These are phyloP conservation scores for Ophioninae sp. DNA, from an alignment of 2,888 invertebrate genomes.

Conservation along the genomic window DNA sequence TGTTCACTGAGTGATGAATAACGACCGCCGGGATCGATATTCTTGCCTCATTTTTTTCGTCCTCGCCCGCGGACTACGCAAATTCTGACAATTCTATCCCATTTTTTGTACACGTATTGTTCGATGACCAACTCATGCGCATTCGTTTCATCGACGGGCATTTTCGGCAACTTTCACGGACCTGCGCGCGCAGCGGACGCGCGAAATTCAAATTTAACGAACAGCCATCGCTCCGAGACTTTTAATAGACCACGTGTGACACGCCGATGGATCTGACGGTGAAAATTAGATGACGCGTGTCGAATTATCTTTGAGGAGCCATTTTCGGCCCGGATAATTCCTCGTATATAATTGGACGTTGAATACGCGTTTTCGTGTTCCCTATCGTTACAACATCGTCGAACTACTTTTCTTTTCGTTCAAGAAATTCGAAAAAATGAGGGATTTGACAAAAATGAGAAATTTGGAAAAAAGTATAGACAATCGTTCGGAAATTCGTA, in stretches of 20 bases:
- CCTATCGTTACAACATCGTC: too few relatives aligned
- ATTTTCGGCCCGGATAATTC: background rate
- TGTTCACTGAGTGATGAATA: background rate
- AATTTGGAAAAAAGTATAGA: background rate
- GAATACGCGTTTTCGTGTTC: too few relatives aligned
- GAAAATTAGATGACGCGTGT: background rate
- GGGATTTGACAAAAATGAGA: background rate
- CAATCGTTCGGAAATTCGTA: background rate
- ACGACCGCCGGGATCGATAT: background rate
- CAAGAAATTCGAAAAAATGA: background rate
- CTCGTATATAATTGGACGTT: too few relatives aligned
- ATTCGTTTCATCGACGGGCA: background rate
- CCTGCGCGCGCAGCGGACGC: background rate
- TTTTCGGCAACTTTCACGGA: background rate
- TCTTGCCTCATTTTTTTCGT: background rate
- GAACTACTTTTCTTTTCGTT: background rate
- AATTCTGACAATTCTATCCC: background rate
- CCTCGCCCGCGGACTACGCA: background rate
- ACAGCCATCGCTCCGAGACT: background rate
- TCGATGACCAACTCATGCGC: background rate
- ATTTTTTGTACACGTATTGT: background rate
- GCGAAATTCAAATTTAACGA: background rate
- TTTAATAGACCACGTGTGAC: background rate
- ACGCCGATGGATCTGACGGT: background rate
- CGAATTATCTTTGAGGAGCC: background rate